Evolutionary conservation across 2,888 invertebrate species (phyloP).

Genomic region (Sicus ferrugineus): DNA sequence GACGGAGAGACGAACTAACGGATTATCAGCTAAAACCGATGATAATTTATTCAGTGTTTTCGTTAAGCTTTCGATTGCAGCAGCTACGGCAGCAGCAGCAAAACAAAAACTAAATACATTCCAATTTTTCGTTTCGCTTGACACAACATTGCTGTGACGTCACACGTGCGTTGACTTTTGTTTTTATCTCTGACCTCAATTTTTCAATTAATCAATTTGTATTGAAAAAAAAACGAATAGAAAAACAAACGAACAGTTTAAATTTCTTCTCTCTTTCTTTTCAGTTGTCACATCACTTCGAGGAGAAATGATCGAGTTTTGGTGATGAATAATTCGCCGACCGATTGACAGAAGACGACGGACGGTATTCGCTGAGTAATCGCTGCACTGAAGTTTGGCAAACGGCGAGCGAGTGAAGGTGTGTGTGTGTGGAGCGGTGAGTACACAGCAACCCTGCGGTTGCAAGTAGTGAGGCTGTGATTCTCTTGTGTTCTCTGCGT

Average conservation of each 20-base stretch:
- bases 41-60: conserved; percentile 15
- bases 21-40: neutral
- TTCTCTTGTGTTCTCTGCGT: too few species aligned
- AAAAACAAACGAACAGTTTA: neutral
- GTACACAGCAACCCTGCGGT: too few species aligned
- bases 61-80: neutral
- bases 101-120: neutral
- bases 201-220: neutral
- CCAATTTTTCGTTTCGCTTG: neutral
- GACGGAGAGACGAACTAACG: conserved; percentile 8
- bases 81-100: neutral
- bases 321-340: neutral
- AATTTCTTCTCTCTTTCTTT: neutral
- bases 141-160: too few species aligned
- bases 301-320: neutral
- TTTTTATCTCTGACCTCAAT: neutral
- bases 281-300: neutral
- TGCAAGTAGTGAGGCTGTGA: too few species aligned
- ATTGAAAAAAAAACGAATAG: neutral
- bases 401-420: too few species aligned
- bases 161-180: too few species aligned
- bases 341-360: neutral
- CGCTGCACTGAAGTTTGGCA: neutral
- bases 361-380: neutral
- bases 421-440: too few species aligned